These are phyloP conservation scores for Oryzias melastigma DNA, from an alignment of 2,113 vertebrate species.

Conservation along the genomic window DNA sequence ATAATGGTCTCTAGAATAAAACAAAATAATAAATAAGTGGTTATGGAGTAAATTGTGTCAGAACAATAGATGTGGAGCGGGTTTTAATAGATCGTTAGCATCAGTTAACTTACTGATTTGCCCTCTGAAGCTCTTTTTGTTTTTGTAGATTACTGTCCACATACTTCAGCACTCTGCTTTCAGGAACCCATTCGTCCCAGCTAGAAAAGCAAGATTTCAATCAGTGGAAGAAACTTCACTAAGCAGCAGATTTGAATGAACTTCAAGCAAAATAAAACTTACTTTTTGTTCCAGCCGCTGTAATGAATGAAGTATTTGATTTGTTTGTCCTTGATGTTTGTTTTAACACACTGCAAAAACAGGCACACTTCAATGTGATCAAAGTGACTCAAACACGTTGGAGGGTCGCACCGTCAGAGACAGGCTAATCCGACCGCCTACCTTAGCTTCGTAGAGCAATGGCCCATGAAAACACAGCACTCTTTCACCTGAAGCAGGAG, in stretches of 20 bases:
- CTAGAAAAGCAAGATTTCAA: conserved; percentile 64
- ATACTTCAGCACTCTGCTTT: conserved; percentile 99
- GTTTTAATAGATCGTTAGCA: neutral
- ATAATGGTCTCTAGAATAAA: conserved; percentile 91
- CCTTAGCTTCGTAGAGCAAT: conserved; percentile 99
- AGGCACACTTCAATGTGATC: conserved; percentile 24
- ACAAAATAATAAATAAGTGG: conserved; percentile 1
- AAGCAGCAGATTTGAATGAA: neutral
- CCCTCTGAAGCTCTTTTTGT: conserved; percentile 99
- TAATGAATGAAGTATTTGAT: conserved; percentile 99
- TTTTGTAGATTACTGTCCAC: conserved; percentile 99
- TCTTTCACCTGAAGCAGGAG: conserved; percentile 87
- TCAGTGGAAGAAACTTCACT: neutral
- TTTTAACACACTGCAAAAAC: conserved; percentile 93
- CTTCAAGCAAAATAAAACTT: conserved; percentile 68
- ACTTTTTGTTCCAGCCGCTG: conserved; percentile 99
- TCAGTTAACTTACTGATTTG: conserved; percentile 89
- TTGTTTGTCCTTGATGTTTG: conserved; percentile 99
- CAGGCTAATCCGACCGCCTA: conserved; percentile 60
- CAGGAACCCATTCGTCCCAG: conserved; percentile 99
- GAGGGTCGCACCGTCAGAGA: neutral
- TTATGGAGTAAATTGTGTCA: neutral
- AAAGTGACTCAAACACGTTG: neutral
- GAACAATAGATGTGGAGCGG: neutral
- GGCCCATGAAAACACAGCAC: conserved; percentile 99